Base-by-base conservation (phyloP, 2,797 vertebrate species). In the Melanotaenia parkinsoni region DNA sequence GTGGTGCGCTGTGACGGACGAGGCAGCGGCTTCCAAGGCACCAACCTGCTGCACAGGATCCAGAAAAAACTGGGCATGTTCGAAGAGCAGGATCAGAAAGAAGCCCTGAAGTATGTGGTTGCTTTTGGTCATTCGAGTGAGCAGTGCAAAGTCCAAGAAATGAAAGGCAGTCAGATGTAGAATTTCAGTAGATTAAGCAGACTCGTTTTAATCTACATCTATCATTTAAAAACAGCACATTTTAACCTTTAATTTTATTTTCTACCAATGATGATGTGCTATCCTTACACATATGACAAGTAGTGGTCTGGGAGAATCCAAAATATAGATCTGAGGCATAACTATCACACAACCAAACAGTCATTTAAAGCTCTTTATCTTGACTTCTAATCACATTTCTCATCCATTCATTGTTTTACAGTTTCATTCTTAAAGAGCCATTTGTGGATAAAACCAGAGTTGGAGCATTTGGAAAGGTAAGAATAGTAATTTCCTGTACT, bases 381-480 rank as follows among this genome's bases (percentile, higher is more conserved):
- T 26, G 9, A 61, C 26, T 70, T 9, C n/a, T 6, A 63, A 16
- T 33, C 6, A 22, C 28, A 18, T 40, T 33, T 33, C 32, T 33
- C 32, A 33, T 33, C 32, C 32, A 33, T 33, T 74, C 77, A 26
- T 54, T 78, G 28, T 70, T 50, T 87, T 77, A 4, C 85, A 95
- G 95, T 30, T 62, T 88, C 24, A 89, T 99, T 86, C 87, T 97
- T 70, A 95, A 95, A 70, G 95, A 97, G 76, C 81, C 92, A 0
- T 99, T 95, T 76, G 78, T 99, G 1, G 98, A 99, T 77, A 96
- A 93, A 82, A 93, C 92, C 0, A 92, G 97, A 38, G 95, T 99
- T 0, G 98, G 96, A 8, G 97, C 96, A 47, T 99, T 97, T 63
- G 98, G 98, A 76, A 94, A 98, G 97, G 98, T 99, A 92, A 95